A percentile compares a stretch with the other conserved stretches of the same genome.
phyloP scores from a whole-genome alignment of 2,888 invertebrate genomes.

The Clostera curtula region DNA sequence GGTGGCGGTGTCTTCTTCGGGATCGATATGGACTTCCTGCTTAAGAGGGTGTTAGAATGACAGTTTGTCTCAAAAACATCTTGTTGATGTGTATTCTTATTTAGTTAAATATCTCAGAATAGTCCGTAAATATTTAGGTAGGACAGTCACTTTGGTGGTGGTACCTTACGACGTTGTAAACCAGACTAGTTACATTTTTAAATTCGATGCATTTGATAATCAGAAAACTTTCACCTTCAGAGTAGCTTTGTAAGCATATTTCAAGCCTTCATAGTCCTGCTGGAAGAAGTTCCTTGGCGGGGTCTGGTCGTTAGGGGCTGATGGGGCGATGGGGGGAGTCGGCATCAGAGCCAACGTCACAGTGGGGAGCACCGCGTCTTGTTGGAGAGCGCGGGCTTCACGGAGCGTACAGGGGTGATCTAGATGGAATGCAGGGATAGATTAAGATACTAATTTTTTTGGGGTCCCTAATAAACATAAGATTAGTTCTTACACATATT shows the following conservation, averaged over 20 bases:
- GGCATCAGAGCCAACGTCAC: conserved; percentile 45
- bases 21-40: conserved; percentile 46
- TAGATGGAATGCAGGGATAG: no score
- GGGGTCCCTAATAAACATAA: no score
- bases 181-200: no score
- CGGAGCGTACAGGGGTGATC: conserved; percentile 62
- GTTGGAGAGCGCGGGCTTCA: conserved; percentile 59
- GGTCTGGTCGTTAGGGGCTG: conserved; percentile 32
- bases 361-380: conserved; percentile 56
- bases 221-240: conserved; percentile 37
- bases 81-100: no score
- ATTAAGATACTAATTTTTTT: no score
- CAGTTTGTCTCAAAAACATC: not conserved
- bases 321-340: conserved; percentile 33
- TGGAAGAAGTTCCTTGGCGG: conserved; percentile 41
- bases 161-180: no score
- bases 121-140: no score
- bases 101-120: no score
- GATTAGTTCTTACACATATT: no score
- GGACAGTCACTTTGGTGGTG: no score
- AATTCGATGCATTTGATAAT: not conserved
- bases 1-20: conserved; percentile 29
- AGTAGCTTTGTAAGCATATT: conserved; percentile 52
- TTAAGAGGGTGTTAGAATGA: not conserved
- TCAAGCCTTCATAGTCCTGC: conserved; percentile 59